phyloP scores from a whole-genome alignment of 1,140 invertebrate species.

The Melipona quadrifasciata region DNA sequence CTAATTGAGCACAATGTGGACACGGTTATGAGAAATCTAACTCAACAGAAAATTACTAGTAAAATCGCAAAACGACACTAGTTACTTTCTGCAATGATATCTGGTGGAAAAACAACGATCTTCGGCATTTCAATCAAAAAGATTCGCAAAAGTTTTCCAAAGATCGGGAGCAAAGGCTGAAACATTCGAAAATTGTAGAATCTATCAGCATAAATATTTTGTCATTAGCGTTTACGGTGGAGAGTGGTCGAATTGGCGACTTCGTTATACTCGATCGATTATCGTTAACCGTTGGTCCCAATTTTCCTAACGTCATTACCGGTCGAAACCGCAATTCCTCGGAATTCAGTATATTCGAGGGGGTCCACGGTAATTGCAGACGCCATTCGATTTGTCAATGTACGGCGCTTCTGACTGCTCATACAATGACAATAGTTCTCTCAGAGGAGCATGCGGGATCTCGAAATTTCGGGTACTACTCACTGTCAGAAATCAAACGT shows the following conservation, averaged over 20 bases:
- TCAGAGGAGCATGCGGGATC: too few species aligned
- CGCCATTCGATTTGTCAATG: not conserved
- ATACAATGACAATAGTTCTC: too few species aligned
- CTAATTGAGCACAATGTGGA: not conserved
- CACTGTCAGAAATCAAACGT: too few species aligned
- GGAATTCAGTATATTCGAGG: not conserved
- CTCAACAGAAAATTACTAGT: too few species aligned
- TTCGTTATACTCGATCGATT: constrained; percentile 13
- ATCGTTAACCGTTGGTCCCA: constrained; percentile 2
- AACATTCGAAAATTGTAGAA: not conserved
- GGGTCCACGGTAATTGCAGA: not conserved
- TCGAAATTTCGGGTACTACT: too few species aligned
- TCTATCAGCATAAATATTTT: not conserved
- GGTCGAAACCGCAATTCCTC: not conserved
- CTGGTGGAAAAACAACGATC: too few species aligned
- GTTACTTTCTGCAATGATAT: too few species aligned
- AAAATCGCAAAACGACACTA: too few species aligned
- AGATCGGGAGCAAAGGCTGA: rapidly evolving
- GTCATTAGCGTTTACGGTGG: not conserved
- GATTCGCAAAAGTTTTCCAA: too few species aligned
- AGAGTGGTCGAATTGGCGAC: not conserved
- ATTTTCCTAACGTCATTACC: constrained; percentile 34
- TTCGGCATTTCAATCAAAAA: too few species aligned
- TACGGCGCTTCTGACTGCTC: too few species aligned
- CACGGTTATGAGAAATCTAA: not conserved